Conservation (phyloP, 2,113 vertebrate genomes). For the Pogona vitticeps region DNA sequence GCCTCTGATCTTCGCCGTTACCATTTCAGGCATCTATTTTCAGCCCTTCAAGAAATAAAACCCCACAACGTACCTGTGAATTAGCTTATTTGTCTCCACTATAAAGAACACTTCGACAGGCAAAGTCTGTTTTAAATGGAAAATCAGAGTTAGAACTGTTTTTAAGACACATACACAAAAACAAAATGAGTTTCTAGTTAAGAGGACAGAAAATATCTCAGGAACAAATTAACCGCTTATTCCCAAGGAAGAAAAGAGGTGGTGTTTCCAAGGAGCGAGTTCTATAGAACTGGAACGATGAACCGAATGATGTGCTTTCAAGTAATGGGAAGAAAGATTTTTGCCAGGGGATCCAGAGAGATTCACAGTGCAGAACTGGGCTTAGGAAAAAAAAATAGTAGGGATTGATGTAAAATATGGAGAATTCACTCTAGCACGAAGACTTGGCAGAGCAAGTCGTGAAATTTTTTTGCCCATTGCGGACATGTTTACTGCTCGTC, state of each 20-base stretch:
- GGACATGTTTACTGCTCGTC: too few species aligned
- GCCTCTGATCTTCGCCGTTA: too few species aligned
- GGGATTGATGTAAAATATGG: too few species aligned
- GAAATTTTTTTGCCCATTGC: too few species aligned
- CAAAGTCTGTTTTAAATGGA: slow-evolving; percentile 60
- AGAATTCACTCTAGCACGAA: too few species aligned
- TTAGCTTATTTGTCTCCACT: slow-evolving; percentile 78
- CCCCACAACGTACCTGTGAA: slow-evolving; percentile 71
- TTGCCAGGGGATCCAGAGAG: too few species aligned
- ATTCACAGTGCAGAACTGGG: too few species aligned
- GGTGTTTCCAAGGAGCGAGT: not conserved
- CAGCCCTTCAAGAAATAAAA: not conserved
- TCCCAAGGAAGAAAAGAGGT: not conserved
- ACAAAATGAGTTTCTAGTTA: not conserved
- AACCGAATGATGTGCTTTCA: too few species aligned
- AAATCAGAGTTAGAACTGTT: not conserved
- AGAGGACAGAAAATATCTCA: not conserved
- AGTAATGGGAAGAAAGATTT: too few species aligned
- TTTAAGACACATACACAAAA: not conserved
- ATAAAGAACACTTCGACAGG: slow-evolving; percentile 83
- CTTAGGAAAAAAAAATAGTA: too few species aligned
- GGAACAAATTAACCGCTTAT: not conserved
- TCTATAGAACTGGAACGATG: not conserved
- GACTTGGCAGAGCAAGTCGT: too few species aligned
- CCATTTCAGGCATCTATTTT: too few species aligned